phyloP scores from a whole-genome alignment of 2,113 vertebrate genomes.

The Sphaerodactylus townsendi region DNA sequence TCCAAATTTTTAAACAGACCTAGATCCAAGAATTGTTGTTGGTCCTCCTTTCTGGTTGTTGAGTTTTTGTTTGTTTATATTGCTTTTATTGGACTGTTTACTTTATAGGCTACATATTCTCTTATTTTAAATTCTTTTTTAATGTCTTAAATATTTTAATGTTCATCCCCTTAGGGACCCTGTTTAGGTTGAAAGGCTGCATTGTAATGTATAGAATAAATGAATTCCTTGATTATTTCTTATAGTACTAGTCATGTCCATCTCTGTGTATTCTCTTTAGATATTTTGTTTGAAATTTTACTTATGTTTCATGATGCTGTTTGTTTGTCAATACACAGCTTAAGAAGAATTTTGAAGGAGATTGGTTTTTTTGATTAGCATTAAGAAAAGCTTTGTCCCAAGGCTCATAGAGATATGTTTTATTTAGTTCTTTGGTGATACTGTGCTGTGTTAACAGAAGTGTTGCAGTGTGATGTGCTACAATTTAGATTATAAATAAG shows the following conservation, averaged over 20 bases:
- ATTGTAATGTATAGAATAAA: no score
- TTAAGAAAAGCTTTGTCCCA: not conserved
- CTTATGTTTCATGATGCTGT: not conserved
- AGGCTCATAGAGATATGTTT: not conserved
- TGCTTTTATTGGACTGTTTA: not conserved
- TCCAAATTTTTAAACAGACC: not conserved
- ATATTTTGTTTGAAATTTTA: not conserved
- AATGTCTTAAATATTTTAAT: no score
- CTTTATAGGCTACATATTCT: no score
- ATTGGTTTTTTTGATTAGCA: not conserved
- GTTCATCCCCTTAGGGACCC: no score
- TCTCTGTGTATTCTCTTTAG: not conserved
- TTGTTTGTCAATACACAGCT: not conserved
- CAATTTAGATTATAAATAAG: not conserved
- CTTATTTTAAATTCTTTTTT: no score
- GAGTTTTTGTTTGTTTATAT: not conserved
- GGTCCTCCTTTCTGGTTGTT: not conserved
- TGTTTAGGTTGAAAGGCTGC: no score
- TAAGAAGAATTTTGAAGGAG: not conserved
- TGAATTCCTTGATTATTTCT: no score
- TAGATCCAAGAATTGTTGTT: no score
- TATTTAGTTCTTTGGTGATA: not conserved
- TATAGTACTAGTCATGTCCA: no score
- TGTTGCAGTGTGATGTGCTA: no score
- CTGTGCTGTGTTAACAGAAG: fast-evolving